Conservation (phyloP, 1,140 invertebrate species). For the Holcopasites calliopsidis region DNA sequence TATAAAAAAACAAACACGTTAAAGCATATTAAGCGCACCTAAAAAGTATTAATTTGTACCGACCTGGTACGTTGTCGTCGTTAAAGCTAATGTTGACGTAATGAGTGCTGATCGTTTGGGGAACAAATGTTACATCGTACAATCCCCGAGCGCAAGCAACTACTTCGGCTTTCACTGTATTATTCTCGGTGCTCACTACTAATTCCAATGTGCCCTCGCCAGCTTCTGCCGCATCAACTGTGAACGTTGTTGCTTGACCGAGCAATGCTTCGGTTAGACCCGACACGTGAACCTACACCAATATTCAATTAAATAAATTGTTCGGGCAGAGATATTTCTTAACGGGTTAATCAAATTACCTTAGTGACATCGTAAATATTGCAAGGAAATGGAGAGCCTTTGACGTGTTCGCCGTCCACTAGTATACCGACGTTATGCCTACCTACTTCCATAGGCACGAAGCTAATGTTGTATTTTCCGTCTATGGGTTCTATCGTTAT, state of each 20-base stretch:
- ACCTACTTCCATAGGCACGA: conserved; percentile 91
- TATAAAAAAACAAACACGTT: no score
- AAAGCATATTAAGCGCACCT: no score
- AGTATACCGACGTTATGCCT: conserved; percentile 90
- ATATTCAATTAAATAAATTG: background rate
- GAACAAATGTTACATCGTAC: conserved; percentile 98
- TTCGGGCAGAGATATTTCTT: background rate
- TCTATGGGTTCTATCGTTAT: conserved; percentile 83
- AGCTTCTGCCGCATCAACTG: conserved; percentile 96
- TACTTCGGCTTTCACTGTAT: conserved; percentile 92
- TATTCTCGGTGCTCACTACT: conserved; percentile 94
- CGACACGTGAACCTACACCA: conserved; percentile 73
- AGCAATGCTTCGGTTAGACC: conserved; percentile 80
- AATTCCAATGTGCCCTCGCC: conserved; percentile 97
- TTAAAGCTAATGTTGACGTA: conserved; percentile 98
- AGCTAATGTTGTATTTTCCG: conserved; percentile 86
- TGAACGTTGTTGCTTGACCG: conserved; percentile 92
- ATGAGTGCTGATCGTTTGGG: conserved; percentile 93
- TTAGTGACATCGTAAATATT: conserved; percentile 95
- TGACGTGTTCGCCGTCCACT: conserved; percentile 90
- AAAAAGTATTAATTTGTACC: background rate
- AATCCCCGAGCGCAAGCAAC: conserved; percentile 93
- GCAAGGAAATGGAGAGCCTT: conserved; percentile 94
- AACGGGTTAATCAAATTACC: conserved; percentile 77
- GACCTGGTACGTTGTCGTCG: conserved; percentile 92